These are phyloP conservation scores for Megatriorchis doriae DNA, from an alignment of 2,113 vertebrate species.

Conservation along the genomic window DNA sequence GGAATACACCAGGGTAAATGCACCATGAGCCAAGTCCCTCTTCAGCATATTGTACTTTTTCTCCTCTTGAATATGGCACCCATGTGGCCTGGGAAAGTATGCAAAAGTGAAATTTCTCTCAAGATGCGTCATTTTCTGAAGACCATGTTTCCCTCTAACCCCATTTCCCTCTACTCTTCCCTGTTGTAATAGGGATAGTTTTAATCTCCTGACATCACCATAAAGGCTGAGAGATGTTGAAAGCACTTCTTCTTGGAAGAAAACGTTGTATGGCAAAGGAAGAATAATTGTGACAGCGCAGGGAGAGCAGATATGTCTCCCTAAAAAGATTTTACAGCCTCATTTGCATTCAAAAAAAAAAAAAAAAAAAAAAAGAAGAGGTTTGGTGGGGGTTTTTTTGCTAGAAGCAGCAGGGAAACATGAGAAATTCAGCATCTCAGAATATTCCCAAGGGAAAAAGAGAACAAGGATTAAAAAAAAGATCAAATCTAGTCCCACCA, in stretches of 20 bases:
- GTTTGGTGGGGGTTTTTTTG: not conserved
- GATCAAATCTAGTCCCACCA: not conserved
- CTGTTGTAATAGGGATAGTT: not conserved
- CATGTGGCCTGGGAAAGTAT: not conserved
- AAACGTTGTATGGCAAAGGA: constrained; percentile 8
- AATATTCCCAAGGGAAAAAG: constrained; percentile 5
- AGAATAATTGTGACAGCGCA: not conserved
- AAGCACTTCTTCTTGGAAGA: constrained; percentile 17
- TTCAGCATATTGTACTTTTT: not conserved
- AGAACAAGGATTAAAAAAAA: not conserved
- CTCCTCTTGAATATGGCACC: not conserved
- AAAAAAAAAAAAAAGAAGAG: not conserved
- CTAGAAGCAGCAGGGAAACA: constrained; percentile 4
- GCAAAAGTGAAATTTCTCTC: not conserved
- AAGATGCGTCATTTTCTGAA: not conserved
- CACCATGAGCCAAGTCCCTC: not conserved
- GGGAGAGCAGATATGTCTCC: not conserved
- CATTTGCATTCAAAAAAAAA: constrained; percentile 32
- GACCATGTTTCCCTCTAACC: not conserved
- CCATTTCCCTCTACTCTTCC: not conserved
- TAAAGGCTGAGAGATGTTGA: not conserved
- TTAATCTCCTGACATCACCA: not conserved
- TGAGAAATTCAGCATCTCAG: constrained; percentile 7
- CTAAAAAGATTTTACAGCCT: not conserved
- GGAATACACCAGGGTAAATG: not conserved